Evolutionary conservation across 2,113 vertebrate species (phyloP).

Genomic region (Circaetus cinerascens): DNA sequence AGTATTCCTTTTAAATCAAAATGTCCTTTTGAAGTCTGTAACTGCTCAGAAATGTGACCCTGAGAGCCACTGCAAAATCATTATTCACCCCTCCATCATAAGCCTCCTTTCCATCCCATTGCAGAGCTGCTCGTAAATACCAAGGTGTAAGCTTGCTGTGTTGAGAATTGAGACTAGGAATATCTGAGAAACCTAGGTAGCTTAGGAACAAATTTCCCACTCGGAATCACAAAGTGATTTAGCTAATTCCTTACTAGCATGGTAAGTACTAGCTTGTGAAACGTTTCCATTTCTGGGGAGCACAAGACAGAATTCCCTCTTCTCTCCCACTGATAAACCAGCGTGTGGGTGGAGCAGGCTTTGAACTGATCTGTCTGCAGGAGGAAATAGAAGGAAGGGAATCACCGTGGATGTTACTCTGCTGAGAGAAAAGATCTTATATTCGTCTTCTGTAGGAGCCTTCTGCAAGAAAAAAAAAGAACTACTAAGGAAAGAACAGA

Average conservation of each 20-base stretch:
- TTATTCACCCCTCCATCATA: neutral
- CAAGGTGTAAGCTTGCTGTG: neutral
- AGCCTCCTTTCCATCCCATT: neutral
- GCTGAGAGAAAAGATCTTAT: neutral
- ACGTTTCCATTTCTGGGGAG: neutral
- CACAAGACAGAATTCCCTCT: neutral
- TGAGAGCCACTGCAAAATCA: neutral
- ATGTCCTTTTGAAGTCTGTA: neutral
- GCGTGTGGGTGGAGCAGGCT: neutral
- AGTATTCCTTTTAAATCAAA: neutral
- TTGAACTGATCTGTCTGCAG: neutral
- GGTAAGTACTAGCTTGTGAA: neutral
- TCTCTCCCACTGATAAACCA: neutral
- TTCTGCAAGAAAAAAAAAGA: neutral
- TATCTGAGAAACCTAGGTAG: fast-evolving
- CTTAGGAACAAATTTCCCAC: neutral
- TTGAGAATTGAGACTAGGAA: neutral
- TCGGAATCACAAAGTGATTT: neutral
- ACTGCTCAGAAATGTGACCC: neutral
- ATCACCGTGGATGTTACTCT: fast-evolving
- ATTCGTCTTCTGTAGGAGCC: neutral
- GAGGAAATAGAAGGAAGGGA: neutral
- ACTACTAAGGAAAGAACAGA: neutral
- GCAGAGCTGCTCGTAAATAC: neutral
- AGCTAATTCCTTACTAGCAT: neutral